A percentile compares a stretch with the other conserved stretches of the same genome.
phyloP scores from a whole-genome alignment of 2,888 invertebrate genomes.

The Mythimna lalbum region DNA sequence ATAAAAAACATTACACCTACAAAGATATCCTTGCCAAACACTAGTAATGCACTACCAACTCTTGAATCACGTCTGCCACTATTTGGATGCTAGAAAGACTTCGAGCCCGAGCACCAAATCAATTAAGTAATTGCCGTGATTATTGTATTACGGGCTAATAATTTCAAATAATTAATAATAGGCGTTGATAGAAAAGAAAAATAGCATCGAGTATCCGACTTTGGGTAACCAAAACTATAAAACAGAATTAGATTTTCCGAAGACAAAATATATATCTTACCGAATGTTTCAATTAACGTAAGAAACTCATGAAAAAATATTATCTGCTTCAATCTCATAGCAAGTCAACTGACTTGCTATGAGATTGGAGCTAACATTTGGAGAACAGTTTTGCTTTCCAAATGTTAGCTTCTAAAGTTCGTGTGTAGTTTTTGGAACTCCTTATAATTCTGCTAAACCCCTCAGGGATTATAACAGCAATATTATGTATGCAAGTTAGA shows the following conservation, averaged over 20 bases:
- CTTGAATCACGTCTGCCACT: neutral
- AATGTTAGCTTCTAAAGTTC: neutral
- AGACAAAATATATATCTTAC: too few relatives aligned
- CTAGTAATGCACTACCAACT: too few relatives aligned
- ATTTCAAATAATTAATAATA: too few relatives aligned
- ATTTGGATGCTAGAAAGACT: neutral
- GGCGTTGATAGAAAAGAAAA: neutral
- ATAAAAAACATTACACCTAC: too few relatives aligned
- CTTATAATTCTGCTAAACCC: neutral
- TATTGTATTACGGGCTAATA: neutral
- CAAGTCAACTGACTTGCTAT: too few relatives aligned
- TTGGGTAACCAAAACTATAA: neutral
- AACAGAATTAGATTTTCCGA: neutral
- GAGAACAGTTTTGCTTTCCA: neutral
- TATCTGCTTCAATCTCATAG: neutral
- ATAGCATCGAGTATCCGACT: neutral
- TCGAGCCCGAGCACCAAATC: too few relatives aligned
- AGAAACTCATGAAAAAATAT: neutral
- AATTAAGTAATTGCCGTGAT: neutral
- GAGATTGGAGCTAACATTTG: too few relatives aligned
- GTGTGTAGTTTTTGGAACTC: neutral
- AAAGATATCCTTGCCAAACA: neutral
- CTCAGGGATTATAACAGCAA: neutral
- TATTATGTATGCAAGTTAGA: constrained; percentile 8
- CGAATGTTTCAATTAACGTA: too few relatives aligned